Evolutionary conservation across 92 coral and sea anemone genomes (phyloP).

Genomic region (Metridium senile): DNA sequence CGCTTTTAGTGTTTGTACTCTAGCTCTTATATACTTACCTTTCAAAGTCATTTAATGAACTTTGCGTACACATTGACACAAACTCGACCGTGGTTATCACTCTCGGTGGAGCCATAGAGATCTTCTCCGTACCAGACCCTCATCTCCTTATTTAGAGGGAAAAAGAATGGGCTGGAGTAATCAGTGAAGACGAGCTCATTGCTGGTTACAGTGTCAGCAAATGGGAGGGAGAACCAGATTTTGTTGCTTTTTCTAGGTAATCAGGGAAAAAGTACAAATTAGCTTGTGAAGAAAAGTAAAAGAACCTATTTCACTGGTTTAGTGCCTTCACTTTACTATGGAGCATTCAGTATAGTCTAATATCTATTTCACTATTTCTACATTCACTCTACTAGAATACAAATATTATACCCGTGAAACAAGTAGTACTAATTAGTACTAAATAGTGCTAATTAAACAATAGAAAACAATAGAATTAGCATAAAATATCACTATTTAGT

Average conservation of each 20-base stretch:
- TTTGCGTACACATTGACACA: slow-evolving; percentile 10
- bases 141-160: slow-evolving; percentile 15
- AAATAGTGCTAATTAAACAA: too few species aligned
- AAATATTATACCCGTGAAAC: too few species aligned
- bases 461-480: too few species aligned
- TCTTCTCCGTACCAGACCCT: slow-evolving; percentile 35
- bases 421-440: too few species aligned
- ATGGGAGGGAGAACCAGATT: slow-evolving; percentile 12
- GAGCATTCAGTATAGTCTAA: too few species aligned
- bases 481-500: not conserved
- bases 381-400: too few species aligned
- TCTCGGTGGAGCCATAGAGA: not conserved
- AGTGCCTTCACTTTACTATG: too few species aligned
- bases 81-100: slow-evolving; percentile 15
- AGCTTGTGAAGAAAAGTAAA: too few species aligned
- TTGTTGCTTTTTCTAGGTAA: not conserved
- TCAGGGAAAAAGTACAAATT: not conserved
- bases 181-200: slow-evolving; percentile 18
- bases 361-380: too few species aligned
- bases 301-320: too few species aligned
- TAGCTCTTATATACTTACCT: too few species aligned
- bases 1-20: too few species aligned
- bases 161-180: slow-evolving; percentile 8
- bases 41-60: not conserved
- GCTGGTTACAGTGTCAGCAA: slow-evolving; percentile 3